phyloP scores from a whole-genome alignment of 2,113 vertebrate genomes.

The Sinocyclocheilus rhinocerous region DNA sequence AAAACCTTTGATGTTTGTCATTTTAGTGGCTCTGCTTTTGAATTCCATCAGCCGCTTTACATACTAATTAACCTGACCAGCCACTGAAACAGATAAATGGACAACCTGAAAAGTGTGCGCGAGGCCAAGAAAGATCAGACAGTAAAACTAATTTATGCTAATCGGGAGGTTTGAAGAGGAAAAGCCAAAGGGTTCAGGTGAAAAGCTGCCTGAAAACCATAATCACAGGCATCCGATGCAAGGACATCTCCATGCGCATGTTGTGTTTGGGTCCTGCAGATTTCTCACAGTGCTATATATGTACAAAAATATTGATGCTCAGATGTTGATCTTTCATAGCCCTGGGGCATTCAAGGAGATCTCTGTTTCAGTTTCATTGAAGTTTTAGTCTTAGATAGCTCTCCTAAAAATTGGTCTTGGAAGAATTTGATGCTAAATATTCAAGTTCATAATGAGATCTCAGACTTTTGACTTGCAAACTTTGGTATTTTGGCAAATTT shows the following conservation, averaged over 20 bases:
- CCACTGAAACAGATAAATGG: slow-evolving; percentile 59
- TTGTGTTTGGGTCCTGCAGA: not conserved
- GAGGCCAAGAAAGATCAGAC: slow-evolving; percentile 48
- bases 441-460: not conserved
- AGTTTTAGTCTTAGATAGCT: not conserved
- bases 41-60: slow-evolving; percentile 50
- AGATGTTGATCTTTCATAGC: not conserved
- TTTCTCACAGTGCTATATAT: slow-evolving; percentile 2
- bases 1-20: slow-evolving; percentile 57
- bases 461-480: no score
- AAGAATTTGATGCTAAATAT: not conserved
- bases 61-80: slow-evolving; percentile 53
- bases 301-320: not conserved
- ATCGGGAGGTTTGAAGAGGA: not conserved
- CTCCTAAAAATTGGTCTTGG: not conserved
- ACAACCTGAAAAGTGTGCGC: slow-evolving; percentile 53
- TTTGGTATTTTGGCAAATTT: not conserved
- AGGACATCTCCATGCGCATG: slow-evolving; percentile 12
- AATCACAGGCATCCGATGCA: slow-evolving; percentile 60
- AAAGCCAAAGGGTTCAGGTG: not conserved
- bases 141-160: not conserved
- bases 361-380: not conserved
- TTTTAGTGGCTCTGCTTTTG: slow-evolving; percentile 58
- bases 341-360: not conserved
- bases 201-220: not conserved